phyloP scores from a whole-genome alignment of 2,113 vertebrate species.

The Actenoides hombroni region DNA sequence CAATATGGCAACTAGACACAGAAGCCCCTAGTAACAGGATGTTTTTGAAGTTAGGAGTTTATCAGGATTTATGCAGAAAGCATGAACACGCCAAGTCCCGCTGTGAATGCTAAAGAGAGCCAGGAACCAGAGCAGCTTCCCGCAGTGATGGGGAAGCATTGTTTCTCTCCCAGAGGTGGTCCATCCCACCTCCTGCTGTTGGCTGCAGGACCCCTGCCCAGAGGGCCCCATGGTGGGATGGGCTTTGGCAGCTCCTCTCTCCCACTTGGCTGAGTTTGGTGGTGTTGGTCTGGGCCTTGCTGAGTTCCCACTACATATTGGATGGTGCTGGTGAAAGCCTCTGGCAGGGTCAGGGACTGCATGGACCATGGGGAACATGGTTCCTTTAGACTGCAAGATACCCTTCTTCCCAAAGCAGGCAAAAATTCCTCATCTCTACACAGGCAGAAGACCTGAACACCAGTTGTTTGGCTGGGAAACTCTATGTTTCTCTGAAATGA shows the following conservation, averaged over 20 bases:
- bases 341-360: background rate
- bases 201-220: background rate
- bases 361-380: rapidly evolving
- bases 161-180: background rate
- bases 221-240: background rate
- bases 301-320: background rate
- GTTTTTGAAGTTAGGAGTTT: conserved; percentile 40
- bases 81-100: background rate
- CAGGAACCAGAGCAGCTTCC: conserved; percentile 11
- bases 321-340: rapidly evolving
- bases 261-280: rapidly evolving
- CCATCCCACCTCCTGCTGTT: background rate
- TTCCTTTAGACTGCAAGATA: background rate
- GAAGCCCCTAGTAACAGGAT: background rate
- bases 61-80: conserved; percentile 36
- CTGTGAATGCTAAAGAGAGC: background rate
- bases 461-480: background rate
- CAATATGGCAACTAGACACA: background rate
- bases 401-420: background rate
- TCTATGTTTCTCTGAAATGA: background rate
- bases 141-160: background rate
- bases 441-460: background rate
- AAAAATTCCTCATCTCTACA: background rate
- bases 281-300: rapidly evolving
- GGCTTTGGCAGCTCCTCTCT: background rate